Percentiles rank a stretch among this genome's conserved stretches.
phyloP scores from a whole-genome alignment of 2,797 vertebrate species.

The Lepus townsendii region DNA sequence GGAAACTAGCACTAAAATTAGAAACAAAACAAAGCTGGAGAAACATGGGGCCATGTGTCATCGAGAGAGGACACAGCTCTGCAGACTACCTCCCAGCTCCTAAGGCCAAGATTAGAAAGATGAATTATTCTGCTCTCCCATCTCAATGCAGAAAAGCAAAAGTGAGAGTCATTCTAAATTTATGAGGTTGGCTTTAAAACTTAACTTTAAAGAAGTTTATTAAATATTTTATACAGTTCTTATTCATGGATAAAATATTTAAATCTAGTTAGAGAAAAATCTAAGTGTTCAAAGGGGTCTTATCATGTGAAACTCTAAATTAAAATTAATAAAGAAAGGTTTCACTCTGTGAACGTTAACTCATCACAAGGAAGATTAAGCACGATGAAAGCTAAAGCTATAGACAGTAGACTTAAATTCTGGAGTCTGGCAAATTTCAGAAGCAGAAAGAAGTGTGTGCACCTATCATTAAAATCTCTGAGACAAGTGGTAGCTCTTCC shows the following conservation, averaged over 20 bases:
- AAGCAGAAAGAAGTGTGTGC: not conserved
- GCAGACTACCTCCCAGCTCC: not conserved
- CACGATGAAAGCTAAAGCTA: not conserved
- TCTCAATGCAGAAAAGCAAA: constrained; percentile 43
- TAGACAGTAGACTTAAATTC: constrained; percentile 43
- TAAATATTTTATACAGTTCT: constrained; percentile 74
- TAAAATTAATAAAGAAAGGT: constrained; percentile 43
- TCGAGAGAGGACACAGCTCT: not conserved
- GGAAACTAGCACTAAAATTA: not conserved
- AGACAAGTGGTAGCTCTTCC: not conserved
- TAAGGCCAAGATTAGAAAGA: constrained; percentile 25
- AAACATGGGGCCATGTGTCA: not conserved
- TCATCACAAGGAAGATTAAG: not conserved
- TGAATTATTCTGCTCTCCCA: constrained; percentile 54
- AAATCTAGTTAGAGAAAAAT: constrained; percentile 63
- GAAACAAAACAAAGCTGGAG: not conserved
- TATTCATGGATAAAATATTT: constrained; percentile 59
- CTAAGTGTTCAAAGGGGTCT: constrained; percentile 5
- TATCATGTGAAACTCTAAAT: constrained; percentile 30
- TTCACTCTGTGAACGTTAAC: not conserved
- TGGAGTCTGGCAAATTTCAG: not conserved
- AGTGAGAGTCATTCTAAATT: constrained; percentile 62
- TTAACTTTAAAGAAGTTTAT: constrained; percentile 72
- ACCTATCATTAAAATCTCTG: constrained; percentile 15
- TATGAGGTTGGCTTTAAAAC: constrained; percentile 72